Evolutionary conservation across 2,888 invertebrate genomes (phyloP), one percentile per base, ranked within the genome.

Genomic region (Eupithecia subumbrata): DNA sequence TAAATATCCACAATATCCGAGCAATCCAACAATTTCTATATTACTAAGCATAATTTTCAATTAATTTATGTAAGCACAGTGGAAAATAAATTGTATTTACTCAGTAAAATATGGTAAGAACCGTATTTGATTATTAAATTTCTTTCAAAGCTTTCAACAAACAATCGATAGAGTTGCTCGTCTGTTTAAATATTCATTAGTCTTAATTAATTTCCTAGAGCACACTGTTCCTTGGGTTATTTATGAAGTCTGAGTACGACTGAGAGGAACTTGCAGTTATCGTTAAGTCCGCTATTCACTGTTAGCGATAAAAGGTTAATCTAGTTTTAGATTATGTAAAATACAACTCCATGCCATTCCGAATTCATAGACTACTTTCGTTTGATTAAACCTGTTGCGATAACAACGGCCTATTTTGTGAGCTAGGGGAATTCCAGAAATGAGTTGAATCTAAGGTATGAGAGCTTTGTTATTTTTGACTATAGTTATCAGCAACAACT

Each of bases 151-250:
- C 43, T 68, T 43, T 45, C 43, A 68, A 12, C 22, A 40, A 68
- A 37, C 66, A 67, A 64, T 71, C 73, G 60, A 76, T 72, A 43
- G 34, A 63, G 45, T 64, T 68, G 18, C 40, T 40, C 71, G 70
- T 76, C 84, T 84, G 86, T 71, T 68, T 68, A 60, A 69, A 71
- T 80, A 84, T 87, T 86, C 82, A 88, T 87, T 86, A 85, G 86
- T 84, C 86, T 87, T 88, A 88, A 90, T 90, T 88, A 88, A 89
- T 87, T 87, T 86, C 80, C 82, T 81, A 82, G 80, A 85, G 85
- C 71, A 67, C 18, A 60, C 60, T 69, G 63, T 56, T 83, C 86
- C 84, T 85, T 81, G 83, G 83, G 80, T 85, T 82, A 87, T 85
- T 85, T 83, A 86, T 82, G 73, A 84, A 77, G 78, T 71, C 76